Evolutionary conservation across 2,113 vertebrate genomes (phyloP).

Genomic region (Sorex araneus): DNA sequence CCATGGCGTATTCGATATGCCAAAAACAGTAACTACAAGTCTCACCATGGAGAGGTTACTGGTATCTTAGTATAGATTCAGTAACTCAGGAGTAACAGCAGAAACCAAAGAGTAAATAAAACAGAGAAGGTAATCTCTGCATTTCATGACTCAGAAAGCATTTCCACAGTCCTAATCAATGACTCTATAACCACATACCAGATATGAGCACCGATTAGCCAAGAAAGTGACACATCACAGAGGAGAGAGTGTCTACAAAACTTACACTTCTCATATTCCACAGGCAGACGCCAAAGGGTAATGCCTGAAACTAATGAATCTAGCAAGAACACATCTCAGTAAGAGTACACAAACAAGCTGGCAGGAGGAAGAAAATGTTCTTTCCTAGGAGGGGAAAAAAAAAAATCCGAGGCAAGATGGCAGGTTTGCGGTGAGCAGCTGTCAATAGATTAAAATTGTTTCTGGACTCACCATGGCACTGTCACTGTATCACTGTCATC

Average conservation of each 20-base stretch:
- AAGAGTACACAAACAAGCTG: too few species aligned
- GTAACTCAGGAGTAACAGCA: background rate
- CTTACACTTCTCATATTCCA: constrained; percentile 55
- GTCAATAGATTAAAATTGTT: too few species aligned
- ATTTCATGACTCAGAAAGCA: constrained; percentile 44
- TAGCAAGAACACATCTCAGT: constrained; percentile 13
- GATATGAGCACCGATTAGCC: constrained; percentile 41
- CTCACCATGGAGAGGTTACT: too few species aligned
- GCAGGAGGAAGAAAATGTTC: background rate
- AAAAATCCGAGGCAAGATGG: too few species aligned
- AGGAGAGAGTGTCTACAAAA: constrained; percentile 43
- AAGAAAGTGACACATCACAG: background rate
- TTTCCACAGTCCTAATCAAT: constrained; percentile 30
- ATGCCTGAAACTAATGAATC: constrained; percentile 38
- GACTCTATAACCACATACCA: constrained; percentile 30
- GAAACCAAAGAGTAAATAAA: constrained; percentile 23
- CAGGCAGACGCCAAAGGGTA: constrained; percentile 29
- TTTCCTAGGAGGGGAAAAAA: background rate
- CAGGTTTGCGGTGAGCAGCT: too few species aligned
- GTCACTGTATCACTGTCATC: too few species aligned
- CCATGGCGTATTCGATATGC: too few species aligned
- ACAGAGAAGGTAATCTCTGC: constrained; percentile 28
- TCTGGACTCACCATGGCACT: too few species aligned
- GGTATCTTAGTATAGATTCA: background rate
- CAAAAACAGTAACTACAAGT: too few species aligned